phyloP scores from a whole-genome alignment of 2,888 invertebrate genomes.

The Drosophila subquinaria region DNA sequence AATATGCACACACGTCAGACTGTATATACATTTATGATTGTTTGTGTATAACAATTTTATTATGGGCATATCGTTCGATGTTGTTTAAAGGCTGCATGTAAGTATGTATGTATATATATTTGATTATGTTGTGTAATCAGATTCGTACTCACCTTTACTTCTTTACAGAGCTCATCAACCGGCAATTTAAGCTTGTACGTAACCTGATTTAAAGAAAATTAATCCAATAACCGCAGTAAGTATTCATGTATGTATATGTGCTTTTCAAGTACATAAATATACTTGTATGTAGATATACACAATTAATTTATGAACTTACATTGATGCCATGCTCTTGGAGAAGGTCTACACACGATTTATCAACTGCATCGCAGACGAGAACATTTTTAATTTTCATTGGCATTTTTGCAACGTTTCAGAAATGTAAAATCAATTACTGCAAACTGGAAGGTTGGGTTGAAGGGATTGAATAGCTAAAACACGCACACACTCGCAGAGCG shows the following conservation, averaged over 20 bases:
- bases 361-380: constrained; percentile 96
- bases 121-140: constrained; percentile 11
- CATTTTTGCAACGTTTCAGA: constrained; percentile 81
- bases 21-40: constrained; percentile 2
- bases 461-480: constrained; percentile 13
- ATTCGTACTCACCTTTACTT: constrained; percentile 91
- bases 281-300: neutral
- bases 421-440: constrained; percentile 14
- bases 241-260: constrained; percentile 2
- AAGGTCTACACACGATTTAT: constrained; percentile 93
- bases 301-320: constrained; percentile 86
- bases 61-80: neutral
- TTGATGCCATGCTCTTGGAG: constrained; percentile 91
- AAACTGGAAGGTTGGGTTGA: constrained; percentile 1
- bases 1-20: neutral
- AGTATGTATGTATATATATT: constrained; percentile 8
- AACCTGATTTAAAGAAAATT: constrained; percentile 71
- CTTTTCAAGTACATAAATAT: neutral
- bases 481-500: constrained; percentile 13
- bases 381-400: constrained; percentile 91
- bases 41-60: constrained; percentile 3
- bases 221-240: constrained; percentile 21
- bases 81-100: neutral
- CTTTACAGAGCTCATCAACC: constrained; percentile 92
- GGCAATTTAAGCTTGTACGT: constrained; percentile 91